phyloP scores from a whole-genome alignment of 2,888 invertebrate genomes.

The Anorthoa munda region DNA sequence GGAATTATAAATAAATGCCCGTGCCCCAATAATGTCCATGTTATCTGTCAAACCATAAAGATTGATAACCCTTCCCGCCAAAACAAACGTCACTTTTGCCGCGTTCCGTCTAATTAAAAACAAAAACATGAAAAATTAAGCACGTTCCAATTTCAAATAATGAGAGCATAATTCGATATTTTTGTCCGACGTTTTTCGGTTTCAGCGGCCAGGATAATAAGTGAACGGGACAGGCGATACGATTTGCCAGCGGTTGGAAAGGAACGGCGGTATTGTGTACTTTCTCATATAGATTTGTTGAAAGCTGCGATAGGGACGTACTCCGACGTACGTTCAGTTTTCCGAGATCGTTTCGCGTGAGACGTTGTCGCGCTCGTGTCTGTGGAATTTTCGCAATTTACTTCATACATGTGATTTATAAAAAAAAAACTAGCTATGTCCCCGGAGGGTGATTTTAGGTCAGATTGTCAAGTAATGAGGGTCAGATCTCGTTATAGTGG shows the following conservation, averaged over 20 bases:
- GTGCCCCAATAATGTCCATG: slow-evolving; percentile 36
- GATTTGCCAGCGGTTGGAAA: slow-evolving; percentile 64
- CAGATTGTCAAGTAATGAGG: slow-evolving; percentile 45
- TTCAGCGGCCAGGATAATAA: slow-evolving; percentile 79
- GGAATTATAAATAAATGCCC: slow-evolving; percentile 37
- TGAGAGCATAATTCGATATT: slow-evolving; percentile 76
- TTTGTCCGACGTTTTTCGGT: slow-evolving; percentile 74
- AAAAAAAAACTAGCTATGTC: slow-evolving; percentile 65
- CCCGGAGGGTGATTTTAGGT: slow-evolving; percentile 55
- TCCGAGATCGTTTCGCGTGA: slow-evolving; percentile 62
- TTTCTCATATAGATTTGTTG: slow-evolving; percentile 89
- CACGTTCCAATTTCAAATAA: slow-evolving; percentile 74
- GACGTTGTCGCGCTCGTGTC: slow-evolving; percentile 49
- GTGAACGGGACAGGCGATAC: slow-evolving; percentile 71
- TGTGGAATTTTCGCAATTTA: slow-evolving; percentile 63
- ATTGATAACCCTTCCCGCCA: slow-evolving; percentile 64
- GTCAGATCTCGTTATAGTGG: slow-evolving; percentile 52
- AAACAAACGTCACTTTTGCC: slow-evolving; percentile 62
- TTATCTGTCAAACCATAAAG: slow-evolving; percentile 59
- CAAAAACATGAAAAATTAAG: slow-evolving; percentile 61
- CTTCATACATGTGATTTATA: slow-evolving; percentile 64
- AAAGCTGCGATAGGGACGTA: slow-evolving; percentile 77
- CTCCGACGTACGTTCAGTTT: slow-evolving; percentile 60
- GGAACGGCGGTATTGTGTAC: slow-evolving; percentile 77
- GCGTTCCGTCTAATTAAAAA: slow-evolving; percentile 56